Base-by-base conservation (phyloP, 2,888 invertebrate genomes). In the Amphiduros pacificus region DNA sequence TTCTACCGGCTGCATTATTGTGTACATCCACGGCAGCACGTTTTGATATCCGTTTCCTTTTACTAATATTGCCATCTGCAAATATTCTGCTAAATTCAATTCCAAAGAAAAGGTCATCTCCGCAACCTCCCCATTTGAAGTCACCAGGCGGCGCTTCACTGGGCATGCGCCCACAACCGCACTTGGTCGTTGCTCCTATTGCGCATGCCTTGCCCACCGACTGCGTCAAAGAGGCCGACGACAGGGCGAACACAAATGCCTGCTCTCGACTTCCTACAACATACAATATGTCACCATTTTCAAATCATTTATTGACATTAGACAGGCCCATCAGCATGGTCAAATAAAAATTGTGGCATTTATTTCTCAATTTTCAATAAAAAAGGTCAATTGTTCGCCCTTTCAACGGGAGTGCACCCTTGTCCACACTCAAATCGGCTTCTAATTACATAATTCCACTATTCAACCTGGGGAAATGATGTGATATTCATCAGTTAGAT, bases 11-110 rank as follows among this genome's bases (percentile, higher is more conserved):
- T 77, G 92, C 89, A 85, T 96, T 96, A 84, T 98, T 98, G 83
- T 97, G 96, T 61, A 97, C 85, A 74, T 97, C 97, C 93, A 97
- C 96, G 68, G 97, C 87, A 68, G 92, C 91, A 63, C 95, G 86
- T 29, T 90, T 91, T 67, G 92, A 91, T 63, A 94, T 86, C 53
- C 90, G 91, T 93, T 94, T 84, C 92, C 93, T 84, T 55, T 67
- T 60, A 57, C 71, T 71, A 70, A 28, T 36, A 22, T 31, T 44
- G 22, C 71, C 67, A 60, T 77, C 75, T 6, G 77, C 71, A 66
- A 74, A 89, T 86, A 61, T 55, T 55, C 74, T 68, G 49, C 74
- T 71, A 60, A 78, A 77, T 27, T 65, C 61, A 4, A 76, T 66
- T 20, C 80, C 80, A 60, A 74, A 80, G 48, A 71, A 71, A 1